These are phyloP conservation scores for Morpho helenor DNA, from an alignment of 2,888 invertebrate genomes.

Conservation along the genomic window DNA sequence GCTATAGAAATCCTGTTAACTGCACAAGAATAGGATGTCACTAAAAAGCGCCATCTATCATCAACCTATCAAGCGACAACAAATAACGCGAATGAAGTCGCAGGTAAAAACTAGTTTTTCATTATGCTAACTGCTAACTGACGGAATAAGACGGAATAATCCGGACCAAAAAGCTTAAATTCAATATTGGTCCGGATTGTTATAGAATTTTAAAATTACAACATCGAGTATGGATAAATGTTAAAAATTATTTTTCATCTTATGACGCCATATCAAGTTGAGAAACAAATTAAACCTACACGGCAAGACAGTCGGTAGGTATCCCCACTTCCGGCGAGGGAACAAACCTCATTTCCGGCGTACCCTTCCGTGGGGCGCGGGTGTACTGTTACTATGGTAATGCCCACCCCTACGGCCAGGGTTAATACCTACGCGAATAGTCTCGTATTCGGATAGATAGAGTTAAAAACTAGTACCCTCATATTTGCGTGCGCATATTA, in stretches of 20 bases:
- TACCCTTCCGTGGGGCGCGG: conserved; percentile 53
- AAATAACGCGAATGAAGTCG: no score
- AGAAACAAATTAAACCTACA: conserved; percentile 17
- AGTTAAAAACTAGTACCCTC: background rate
- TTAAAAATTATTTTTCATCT: background rate
- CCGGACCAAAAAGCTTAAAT: background rate
- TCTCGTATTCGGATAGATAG: background rate
- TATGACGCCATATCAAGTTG: background rate
- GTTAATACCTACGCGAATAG: background rate
- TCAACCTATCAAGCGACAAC: no score
- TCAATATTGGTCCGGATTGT: background rate
- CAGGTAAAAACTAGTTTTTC: no score
- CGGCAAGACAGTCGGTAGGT: conserved; percentile 26
- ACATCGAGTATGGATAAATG: background rate
- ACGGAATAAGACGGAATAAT: no score
- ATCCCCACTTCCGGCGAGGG: conserved; percentile 54
- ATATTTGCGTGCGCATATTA: background rate
- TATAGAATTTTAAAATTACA: background rate
- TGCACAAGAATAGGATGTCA: no score
- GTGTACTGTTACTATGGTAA: conserved; percentile 28
- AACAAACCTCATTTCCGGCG: conserved; percentile 68
- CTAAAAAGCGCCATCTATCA: no score
- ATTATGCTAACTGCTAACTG: no score
- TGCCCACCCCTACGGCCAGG: conserved; percentile 17
- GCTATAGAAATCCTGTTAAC: no score